These are phyloP conservation scores for Drosophila tanythrix DNA, from an alignment of 2,888 invertebrate genomes.

Conservation along the genomic window DNA sequence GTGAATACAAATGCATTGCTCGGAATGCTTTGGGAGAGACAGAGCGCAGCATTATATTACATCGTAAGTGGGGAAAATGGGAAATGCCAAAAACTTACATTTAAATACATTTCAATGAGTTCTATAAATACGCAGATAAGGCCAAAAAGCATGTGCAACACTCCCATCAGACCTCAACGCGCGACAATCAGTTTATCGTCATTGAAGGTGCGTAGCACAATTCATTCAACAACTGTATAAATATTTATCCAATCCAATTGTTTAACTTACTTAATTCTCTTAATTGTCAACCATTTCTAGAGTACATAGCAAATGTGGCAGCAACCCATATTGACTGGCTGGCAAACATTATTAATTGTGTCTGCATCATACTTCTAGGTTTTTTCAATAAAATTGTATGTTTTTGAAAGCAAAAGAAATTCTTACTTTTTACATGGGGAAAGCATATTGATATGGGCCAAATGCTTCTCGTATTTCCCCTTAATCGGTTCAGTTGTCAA, in stretches of 20 bases:
- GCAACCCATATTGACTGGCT: constrained; percentile 10
- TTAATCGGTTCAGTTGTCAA: neutral
- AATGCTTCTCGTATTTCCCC: neutral
- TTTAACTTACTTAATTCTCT: neutral
- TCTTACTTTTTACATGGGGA: neutral
- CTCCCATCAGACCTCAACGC: constrained; percentile 75
- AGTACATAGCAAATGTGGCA: constrained; percentile 62
- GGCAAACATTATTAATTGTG: constrained; percentile 23
- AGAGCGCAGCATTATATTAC: constrained; percentile 80
- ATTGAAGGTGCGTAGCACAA: constrained; percentile 75
- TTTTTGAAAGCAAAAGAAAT: constrained; percentile 33
- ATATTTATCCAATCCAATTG: neutral
- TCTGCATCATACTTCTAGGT: constrained; percentile 39
- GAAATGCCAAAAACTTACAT: neutral
- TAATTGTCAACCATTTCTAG: constrained; percentile 37
- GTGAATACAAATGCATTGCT: constrained; percentile 92
- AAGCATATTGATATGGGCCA: neutral
- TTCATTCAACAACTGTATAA: neutral
- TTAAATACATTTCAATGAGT: neutral
- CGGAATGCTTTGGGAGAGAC: constrained; percentile 91
- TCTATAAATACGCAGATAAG: constrained; percentile 68
- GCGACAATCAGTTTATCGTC: constrained; percentile 80
- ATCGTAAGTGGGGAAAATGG: constrained; percentile 67
- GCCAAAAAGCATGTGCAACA: constrained; percentile 81
- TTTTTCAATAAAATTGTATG: constrained; percentile 58